Base-by-base conservation (phyloP, 2,113 vertebrate species). In the Gracilinanus agilis region DNA sequence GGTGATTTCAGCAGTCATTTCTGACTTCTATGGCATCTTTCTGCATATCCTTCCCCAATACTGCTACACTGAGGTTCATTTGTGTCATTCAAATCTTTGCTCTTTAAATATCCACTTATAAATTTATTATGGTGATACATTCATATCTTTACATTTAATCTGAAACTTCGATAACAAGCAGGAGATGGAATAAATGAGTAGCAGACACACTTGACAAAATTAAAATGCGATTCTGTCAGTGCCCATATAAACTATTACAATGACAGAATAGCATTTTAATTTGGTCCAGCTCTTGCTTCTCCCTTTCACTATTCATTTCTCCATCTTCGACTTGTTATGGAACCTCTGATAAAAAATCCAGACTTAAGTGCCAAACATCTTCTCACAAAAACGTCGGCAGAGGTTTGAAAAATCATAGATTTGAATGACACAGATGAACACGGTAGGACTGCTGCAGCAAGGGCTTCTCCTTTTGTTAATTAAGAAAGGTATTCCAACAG, bases 61-160 rank as follows among this genome's bases (percentile, higher is more conserved):
- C 92, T 97, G 96, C 93, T 97, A 93, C 12, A 94, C 44, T 0
- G 83, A 97, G 97, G 95, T 98, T 98, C 96, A 98, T 98, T 98
- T 98, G 92, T 98, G 98, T 98, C 97, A 98, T 98, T 98, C 97
- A 98, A 98, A 98, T 98, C 94, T 97, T 98, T 98, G 95, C 96
- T 98, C 97, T 98, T 98, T 98, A 98, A 98, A 98, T 98, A 98
- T 98, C 95, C 97, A 96, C 95, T 98, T 98, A 98, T 98, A 98
- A 98, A 98, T 98, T 97, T 98, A 97, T 98, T 98, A 98, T 98
- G 96, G 96, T 97, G 97, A 98, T 96, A 94, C 95, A 97, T 97
- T 97, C 95, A 94, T 97, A 98, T 98, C 97, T 98, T 98, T 98
- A 98, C 97, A 96, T 93, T 98, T 98, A 98, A 98, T 98, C 93